Conservation (phyloP, 2,888 invertebrate species). For the Parnassius orleans region DNA sequence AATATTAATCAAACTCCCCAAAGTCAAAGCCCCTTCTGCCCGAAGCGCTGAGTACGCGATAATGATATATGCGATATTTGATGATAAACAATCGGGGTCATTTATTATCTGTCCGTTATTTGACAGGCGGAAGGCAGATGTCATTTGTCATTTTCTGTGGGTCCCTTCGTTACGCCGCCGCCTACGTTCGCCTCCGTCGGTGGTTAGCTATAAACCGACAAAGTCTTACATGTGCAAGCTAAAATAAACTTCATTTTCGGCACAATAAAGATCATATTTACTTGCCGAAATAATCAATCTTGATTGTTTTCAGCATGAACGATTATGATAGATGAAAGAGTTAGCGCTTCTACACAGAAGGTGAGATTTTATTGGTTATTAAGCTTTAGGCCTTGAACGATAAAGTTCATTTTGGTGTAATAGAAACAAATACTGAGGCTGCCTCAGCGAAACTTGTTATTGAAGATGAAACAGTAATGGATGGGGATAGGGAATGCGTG, state of each 20-base stretch:
- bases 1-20: conserved; percentile 74
- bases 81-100: conserved; percentile 84
- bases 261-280: conserved; percentile 43
- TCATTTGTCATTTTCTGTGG: conserved; percentile 84
- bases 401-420: conserved; percentile 51
- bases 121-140: conserved; percentile 85
- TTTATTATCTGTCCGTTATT: conserved; percentile 85
- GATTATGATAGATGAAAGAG: conserved; percentile 82
- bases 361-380: conserved; percentile 43
- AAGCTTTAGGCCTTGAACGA: conserved; percentile 44
- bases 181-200: conserved; percentile 74
- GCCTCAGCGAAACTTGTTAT: conserved; percentile 71
- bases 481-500: conserved; percentile 79
- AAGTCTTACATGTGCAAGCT: conserved; percentile 38
- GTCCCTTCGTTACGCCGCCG: conserved; percentile 78
- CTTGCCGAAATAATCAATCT: conserved; percentile 65
- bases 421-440: conserved; percentile 42
- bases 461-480: conserved; percentile 80
- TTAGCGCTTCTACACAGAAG: conserved; percentile 76
- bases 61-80: conserved; percentile 82
- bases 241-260: conserved; percentile 42
- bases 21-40: conserved; percentile 58
- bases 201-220: conserved; percentile 75
- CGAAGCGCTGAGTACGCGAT: conserved; percentile 74
- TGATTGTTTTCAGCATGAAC: conserved; percentile 82